Conservation (phyloP, 2,113 vertebrate species). For the Apodemus speciosus region DNA sequence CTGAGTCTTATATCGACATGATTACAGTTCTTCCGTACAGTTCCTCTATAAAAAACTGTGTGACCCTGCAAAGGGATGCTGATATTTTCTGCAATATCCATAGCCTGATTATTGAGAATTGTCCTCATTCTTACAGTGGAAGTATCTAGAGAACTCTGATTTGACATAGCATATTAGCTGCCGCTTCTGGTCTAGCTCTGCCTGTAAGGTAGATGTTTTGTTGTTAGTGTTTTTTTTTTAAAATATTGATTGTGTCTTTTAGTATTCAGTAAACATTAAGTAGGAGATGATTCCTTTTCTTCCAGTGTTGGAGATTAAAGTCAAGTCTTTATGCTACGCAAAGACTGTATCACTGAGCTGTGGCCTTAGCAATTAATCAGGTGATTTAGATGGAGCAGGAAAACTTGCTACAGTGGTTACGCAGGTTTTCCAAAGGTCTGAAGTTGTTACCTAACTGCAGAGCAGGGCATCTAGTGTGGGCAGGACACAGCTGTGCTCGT, state of each 20-base stretch:
- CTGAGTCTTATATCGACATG: neutral
- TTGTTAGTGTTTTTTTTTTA: neutral
- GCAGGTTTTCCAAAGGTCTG: neutral
- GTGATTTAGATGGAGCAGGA: neutral
- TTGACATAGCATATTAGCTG: neutral
- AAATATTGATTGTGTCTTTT: constrained; percentile 9
- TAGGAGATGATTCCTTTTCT: constrained; percentile 19
- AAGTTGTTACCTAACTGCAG: constrained; percentile 26
- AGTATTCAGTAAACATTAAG: constrained; percentile 4
- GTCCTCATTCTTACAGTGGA: neutral
- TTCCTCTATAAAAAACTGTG: neutral
- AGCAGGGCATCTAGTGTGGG: neutral
- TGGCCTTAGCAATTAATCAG: neutral
- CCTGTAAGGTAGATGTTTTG: neutral
- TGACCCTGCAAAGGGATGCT: neutral
- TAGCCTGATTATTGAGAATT: neutral
- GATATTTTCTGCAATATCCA: neutral
- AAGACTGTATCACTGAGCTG: neutral
- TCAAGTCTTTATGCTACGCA: neutral
- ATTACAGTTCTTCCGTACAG: neutral
- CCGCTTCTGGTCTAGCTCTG: constrained; percentile 11
- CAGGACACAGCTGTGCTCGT: neutral
- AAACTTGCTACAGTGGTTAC: neutral
- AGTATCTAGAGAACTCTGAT: neutral
- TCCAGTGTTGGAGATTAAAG: neutral